phyloP scores from a whole-genome alignment of 1,140 invertebrate genomes.

The Pseudomyrmex sp. region DNA sequence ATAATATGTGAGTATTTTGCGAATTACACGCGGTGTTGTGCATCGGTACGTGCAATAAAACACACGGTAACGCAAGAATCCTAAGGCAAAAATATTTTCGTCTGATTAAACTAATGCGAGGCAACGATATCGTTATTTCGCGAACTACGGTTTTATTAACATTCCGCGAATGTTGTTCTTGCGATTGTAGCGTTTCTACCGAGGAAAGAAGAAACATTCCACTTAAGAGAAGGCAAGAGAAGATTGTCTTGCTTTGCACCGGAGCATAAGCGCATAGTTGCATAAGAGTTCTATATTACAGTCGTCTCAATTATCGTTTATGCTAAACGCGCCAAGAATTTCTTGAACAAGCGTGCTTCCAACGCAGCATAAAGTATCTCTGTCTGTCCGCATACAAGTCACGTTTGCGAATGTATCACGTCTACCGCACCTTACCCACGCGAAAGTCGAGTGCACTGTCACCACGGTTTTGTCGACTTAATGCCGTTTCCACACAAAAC shows the following conservation, averaged over 20 bases:
- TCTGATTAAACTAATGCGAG: slow-evolving; percentile 21
- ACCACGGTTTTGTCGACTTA: slow-evolving; percentile 28
- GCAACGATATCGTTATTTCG: not conserved
- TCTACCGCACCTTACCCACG: not conserved
- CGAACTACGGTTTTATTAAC: not conserved
- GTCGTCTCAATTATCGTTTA: slow-evolving; percentile 44
- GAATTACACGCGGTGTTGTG: no score
- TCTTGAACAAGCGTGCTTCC: not conserved
- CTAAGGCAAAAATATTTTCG: not conserved
- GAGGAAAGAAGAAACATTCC: not conserved
- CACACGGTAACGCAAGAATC: no score
- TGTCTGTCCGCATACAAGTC: not conserved
- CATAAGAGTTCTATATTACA: slow-evolving; percentile 1
- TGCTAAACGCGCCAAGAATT: slow-evolving; percentile 36
- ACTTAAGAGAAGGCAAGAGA: not conserved
- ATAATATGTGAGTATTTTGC: no score
- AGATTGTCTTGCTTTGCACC: not conserved
- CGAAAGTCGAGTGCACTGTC: slow-evolving; percentile 11
- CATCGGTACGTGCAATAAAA: no score
- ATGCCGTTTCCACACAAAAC: not conserved
- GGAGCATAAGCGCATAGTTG: not conserved
- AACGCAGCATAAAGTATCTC: not conserved
- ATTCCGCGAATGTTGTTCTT: not conserved
- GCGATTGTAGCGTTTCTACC: not conserved
- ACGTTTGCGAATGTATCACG: slow-evolving; percentile 29